Percentiles rank a stretch among this genome's conserved stretches.
Conservation (phyloP, 1,140 invertebrate species). For the Orchestia grillus region DNA sequence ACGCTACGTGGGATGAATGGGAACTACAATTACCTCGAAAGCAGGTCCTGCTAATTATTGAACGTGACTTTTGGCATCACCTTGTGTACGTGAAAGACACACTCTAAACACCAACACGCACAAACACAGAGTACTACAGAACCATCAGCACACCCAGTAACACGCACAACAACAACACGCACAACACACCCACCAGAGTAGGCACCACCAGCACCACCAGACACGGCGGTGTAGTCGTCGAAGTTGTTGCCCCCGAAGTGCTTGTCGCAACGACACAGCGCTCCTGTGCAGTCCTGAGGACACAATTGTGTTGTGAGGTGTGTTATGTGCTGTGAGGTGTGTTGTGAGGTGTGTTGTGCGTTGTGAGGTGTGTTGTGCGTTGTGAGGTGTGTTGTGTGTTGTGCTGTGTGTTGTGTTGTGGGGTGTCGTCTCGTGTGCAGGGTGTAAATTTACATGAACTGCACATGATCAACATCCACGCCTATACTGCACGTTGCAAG, state of each 20-base stretch:
- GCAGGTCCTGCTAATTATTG: too few relatives aligned
- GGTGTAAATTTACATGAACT: neutral
- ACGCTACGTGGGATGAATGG: too few relatives aligned
- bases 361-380: too few relatives aligned
- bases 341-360: too few relatives aligned
- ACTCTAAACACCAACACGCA: too few relatives aligned
- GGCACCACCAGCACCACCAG: neutral
- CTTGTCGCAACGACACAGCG: conserved; percentile 37
- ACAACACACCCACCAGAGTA: conserved; percentile 15
- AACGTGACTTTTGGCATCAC: too few relatives aligned
- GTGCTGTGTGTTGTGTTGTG: neutral
- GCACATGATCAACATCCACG: neutral
- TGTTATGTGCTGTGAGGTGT: too few relatives aligned
- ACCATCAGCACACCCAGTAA: neutral
- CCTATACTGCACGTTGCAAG: neutral
- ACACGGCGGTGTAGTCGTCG: conserved; percentile 7
- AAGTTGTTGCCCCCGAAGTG: neutral
- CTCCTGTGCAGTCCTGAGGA: neutral
- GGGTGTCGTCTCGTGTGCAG: neutral
- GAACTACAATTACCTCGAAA: too few relatives aligned
- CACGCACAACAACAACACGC: neutral
- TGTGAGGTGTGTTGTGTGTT: too few relatives aligned
- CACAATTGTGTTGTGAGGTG: neutral
- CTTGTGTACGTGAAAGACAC: too few relatives aligned
- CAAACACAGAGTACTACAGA: too few relatives aligned